Base-by-base conservation (phyloP, 2,888 invertebrate species). In the Odontocerum albicorne region DNA sequence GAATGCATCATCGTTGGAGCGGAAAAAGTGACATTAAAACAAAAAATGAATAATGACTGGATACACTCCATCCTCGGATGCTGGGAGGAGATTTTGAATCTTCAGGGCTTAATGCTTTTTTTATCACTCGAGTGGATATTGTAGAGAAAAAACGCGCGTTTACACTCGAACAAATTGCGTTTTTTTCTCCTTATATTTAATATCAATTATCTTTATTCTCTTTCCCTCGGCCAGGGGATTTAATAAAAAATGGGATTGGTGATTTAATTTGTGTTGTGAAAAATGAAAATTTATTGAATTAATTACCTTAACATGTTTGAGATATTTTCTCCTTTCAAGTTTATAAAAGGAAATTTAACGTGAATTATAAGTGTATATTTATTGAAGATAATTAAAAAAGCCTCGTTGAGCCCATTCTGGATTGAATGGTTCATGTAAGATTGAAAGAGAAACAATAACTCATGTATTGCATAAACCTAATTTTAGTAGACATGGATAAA, bases 1-100 rank as follows among this genome's bases (percentile, higher is more conserved):
- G 22, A 64, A 64, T 64, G 58, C 58, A 58, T 58, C 54, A 44
- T 16, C 50, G 31, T 16, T 45, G 49, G 33, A 53, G 53, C 52
- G 49, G 42, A 45, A 46, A 55, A 58, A 50, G 50, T 55, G 58
- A 55, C 54, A 55, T 50, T 40, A 47, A 40, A 43, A 49, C 50
- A 32, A 47, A 58, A 59, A 55, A 59, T 59, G 58, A 59, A 55
- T 55, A 59, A 59, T 59, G 58, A 51, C 47, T 40, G 15, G 33
- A 16, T 42, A 39, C 45, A 49, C 42, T 31, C 45, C 21, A 46
- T 35, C 43, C 55, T 44, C 50, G 54, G 58, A 51, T 39, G 38
- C 36, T 42, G 47, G 10, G 31, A 51, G 49, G 49, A 53, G 49
- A 59, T 55, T 49, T 35, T 31, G 45, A 56, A 56, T 51, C 51